phyloP scores from a whole-genome alignment of 35 echinoderm and acorn worm genomes.

The Chiridota heheva region DNA sequence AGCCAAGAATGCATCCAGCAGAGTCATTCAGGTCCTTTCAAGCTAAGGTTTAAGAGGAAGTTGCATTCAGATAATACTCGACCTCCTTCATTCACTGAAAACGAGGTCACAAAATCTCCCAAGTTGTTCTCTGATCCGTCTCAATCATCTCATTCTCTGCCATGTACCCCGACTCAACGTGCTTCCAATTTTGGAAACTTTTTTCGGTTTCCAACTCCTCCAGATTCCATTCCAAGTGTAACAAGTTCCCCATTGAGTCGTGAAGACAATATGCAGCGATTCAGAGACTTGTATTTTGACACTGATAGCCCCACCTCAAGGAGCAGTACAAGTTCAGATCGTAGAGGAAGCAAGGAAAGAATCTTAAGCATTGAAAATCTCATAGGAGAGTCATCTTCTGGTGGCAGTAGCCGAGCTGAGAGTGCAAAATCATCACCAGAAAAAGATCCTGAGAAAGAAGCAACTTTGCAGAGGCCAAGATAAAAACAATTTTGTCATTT shows the following conservation, averaged over 20 bases:
- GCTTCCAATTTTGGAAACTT: conserved; percentile 53
- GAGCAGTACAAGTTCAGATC: conserved; percentile 24
- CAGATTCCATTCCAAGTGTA: conserved; percentile 50
- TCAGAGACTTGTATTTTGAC: conserved; percentile 83
- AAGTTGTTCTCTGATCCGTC: conserved; percentile 66
- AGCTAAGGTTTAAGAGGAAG: conserved; percentile 93
- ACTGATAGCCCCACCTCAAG: conserved; percentile 44
- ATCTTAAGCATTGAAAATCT: conserved; percentile 65
- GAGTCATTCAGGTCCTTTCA: conserved; percentile 72
- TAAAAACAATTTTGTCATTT: too few relatives aligned
- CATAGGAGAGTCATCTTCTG: conserved; percentile 40
- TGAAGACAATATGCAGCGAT: conserved; percentile 64
- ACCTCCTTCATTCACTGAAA: conserved; percentile 76
- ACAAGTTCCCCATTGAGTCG: conserved; percentile 23
- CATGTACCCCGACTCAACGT: conserved; percentile 89
- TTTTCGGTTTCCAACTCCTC: conserved; percentile 84
- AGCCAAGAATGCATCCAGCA: neutral
- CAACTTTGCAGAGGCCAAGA: neutral
- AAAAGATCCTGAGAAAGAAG: neutral
- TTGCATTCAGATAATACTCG: conserved; percentile 80
- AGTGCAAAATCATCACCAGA: neutral
- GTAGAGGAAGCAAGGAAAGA: conserved; percentile 46
- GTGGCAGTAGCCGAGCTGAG: neutral
- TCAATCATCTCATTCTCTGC: conserved; percentile 79
- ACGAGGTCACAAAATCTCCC: conserved; percentile 88